Percentiles rank a stretch among this genome's conserved stretches.
These are phyloP conservation scores for Peromyscus leucopus DNA, from an alignment of 2,113 vertebrate species.

Conservation along the genomic window DNA sequence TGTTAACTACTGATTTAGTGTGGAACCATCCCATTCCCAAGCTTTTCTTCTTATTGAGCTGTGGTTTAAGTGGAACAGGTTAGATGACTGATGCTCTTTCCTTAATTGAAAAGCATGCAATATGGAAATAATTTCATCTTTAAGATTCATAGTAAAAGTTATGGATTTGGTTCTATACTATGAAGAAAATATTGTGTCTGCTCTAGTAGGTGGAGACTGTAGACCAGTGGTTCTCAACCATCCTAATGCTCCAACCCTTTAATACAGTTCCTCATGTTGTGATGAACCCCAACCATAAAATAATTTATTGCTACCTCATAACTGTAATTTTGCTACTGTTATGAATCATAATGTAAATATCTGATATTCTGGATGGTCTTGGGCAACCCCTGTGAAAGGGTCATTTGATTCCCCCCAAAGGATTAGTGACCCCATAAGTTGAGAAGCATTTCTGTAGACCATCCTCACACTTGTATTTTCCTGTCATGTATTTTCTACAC, in stretches of 20 bases:
- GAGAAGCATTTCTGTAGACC: background rate
- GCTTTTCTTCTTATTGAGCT: background rate
- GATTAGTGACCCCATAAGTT: background rate
- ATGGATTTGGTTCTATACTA: background rate
- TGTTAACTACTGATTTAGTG: background rate
- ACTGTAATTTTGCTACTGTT: background rate
- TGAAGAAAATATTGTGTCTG: background rate
- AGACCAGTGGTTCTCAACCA: background rate
- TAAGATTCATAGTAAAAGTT: background rate
- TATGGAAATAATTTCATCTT: slow-evolving; percentile 4
- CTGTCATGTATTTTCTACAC: background rate
- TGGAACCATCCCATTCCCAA: background rate
- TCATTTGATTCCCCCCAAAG: background rate
- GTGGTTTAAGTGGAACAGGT: background rate
- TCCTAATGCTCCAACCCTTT: background rate
- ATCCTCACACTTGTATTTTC: background rate
- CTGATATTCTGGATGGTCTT: background rate
- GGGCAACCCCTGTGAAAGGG: background rate
- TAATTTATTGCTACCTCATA: background rate
- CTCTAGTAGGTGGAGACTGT: background rate
- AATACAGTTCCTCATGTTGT: background rate
- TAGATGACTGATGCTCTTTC: background rate
- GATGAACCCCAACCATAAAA: background rate
- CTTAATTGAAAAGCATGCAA: background rate
- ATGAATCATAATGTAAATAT: background rate